A percentile compares a stretch with the other conserved stretches of the same genome.
Evolutionary conservation across 2,888 invertebrate genomes (phyloP).

Genomic region (Aphodius sticticus): DNA sequence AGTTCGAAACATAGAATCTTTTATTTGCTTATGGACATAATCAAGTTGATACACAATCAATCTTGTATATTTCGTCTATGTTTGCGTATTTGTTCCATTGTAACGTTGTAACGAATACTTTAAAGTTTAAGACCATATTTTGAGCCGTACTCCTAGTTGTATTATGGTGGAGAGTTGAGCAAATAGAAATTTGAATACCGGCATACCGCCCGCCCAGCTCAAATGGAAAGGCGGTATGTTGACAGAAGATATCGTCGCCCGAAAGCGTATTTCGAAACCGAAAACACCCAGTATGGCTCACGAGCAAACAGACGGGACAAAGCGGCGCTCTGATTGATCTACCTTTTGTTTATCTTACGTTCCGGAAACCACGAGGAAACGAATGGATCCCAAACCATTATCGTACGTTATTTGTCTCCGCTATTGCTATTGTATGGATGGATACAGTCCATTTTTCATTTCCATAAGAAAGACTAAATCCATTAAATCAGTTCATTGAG

Average conservation of each 20-base stretch:
- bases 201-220: not conserved
- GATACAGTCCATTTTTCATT: too few species aligned
- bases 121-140: too few species aligned
- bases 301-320: not conserved
- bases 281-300: slow-evolving; percentile 4
- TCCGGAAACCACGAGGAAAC: not conserved
- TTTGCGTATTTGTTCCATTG: too few species aligned
- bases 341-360: slow-evolving; percentile 4
- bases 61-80: too few species aligned
- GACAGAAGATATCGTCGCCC: not conserved
- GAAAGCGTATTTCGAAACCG: not conserved
- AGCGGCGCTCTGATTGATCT: not conserved
- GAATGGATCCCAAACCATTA: not conserved
- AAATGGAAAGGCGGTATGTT: not conserved
- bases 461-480: too few species aligned
- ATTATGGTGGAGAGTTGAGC: not conserved
- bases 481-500: too few species aligned
- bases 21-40: too few species aligned
- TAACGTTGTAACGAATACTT: too few species aligned
- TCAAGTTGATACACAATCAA: too few species aligned
- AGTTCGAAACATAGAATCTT: too few species aligned
- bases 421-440: too few species aligned
- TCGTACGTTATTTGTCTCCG: not conserved
- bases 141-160: too few species aligned
- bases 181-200: not conserved